Percentiles rank a stretch among this genome's conserved stretches.
phyloP scores from a whole-genome alignment of 2,113 vertebrate species.

The Machaerirhynchus nigripectus region DNA sequence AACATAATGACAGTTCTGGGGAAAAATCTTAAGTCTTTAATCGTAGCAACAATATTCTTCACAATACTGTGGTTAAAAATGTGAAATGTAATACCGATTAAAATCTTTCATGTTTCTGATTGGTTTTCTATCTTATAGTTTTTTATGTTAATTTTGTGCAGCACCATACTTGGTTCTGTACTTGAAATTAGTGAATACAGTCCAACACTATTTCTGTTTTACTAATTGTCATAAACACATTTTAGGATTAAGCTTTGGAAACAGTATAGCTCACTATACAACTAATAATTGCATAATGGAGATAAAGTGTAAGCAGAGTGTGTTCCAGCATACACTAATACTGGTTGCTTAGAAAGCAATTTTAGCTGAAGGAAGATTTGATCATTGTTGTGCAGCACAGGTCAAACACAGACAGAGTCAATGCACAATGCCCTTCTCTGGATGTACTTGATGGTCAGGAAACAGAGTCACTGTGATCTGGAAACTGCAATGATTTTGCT shows the following conservation, averaged over 20 bases:
- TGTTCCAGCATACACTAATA: background rate
- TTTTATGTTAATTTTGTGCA: background rate
- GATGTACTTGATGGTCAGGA: background rate
- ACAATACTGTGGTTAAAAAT: background rate
- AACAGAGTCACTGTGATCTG: background rate
- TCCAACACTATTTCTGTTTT: background rate
- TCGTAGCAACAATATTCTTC: background rate
- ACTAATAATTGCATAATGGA: background rate
- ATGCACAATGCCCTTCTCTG: background rate
- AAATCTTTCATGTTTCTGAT: background rate
- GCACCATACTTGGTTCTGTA: background rate
- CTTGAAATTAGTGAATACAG: background rate
- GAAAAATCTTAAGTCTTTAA: background rate
- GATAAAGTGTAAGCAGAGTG: background rate
- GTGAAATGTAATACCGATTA: background rate
- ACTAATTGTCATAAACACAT: background rate
- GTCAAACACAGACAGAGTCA: background rate
- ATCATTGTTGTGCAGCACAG: background rate
- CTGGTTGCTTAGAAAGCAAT: background rate
- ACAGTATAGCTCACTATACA: background rate
- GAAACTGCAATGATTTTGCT: background rate
- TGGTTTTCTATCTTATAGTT: background rate
- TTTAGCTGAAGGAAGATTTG: background rate
- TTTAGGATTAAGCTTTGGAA: background rate
- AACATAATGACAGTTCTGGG: background rate